Conservation (phyloP, 2,888 invertebrate genomes). For the Calliphora vomitoria region DNA sequence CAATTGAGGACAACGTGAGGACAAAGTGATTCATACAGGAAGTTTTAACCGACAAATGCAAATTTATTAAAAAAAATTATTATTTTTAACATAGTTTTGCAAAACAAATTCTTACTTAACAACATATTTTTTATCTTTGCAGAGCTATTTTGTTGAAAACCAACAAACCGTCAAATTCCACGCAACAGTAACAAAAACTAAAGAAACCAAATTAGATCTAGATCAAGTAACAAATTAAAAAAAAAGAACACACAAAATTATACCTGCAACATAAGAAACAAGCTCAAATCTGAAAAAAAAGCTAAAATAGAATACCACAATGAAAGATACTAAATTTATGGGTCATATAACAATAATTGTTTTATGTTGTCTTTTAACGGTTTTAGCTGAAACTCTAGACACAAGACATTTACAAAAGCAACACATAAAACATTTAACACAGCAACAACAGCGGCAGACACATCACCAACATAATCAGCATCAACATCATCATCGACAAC, state of each 20-base stretch:
- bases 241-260: not conserved
- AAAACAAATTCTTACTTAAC: not conserved
- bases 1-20: not conserved
- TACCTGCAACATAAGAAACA: constrained; percentile 39
- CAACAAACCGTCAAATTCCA: constrained; percentile 34
- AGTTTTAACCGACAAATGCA: not conserved
- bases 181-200: not conserved
- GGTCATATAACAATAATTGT: constrained; percentile 68
- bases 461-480: constrained; percentile 73
- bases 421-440: constrained; percentile 55
- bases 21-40: not conserved
- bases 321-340: constrained; percentile 62
- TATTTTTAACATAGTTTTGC: not conserved
- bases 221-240: not conserved
- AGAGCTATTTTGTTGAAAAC: constrained; percentile 35
- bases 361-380: constrained; percentile 67
- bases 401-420: constrained; percentile 67
- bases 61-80: not conserved
- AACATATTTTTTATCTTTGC: constrained; percentile 48
- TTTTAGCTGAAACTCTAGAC: constrained; percentile 66
- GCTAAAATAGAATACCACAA: constrained; percentile 51
- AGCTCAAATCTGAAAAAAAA: not conserved
- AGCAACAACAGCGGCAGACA: constrained; percentile 61
- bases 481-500: constrained; percentile 59
- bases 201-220: not conserved